Evolutionary conservation across 2,888 invertebrate species (phyloP), one percentile per base, ranked within the genome.

Genomic region (Orthonychiurus folsomi): DNA sequence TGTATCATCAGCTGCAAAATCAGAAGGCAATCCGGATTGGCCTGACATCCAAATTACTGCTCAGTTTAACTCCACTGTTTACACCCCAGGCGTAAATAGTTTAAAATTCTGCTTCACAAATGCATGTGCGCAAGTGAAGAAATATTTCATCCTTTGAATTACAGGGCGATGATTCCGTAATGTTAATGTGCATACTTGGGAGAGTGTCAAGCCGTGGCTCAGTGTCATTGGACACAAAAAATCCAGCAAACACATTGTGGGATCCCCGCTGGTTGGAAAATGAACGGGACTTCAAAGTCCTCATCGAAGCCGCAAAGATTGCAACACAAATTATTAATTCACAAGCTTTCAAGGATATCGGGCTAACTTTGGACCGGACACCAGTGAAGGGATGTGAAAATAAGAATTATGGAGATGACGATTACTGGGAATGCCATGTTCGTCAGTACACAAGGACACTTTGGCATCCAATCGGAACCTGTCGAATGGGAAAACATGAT

Each of bases 191-290:
- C 15, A 37, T 37, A 15, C 5, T 37, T 37, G 37, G 37, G 15
- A 5, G 37, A 37, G 37, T 37, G 5, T 37, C 15, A 37, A 37
- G 37, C 15, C 37, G 37, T 37, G 37, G 37, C 37, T 37, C 37
- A 37, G 15, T 37, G 9, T 37, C 37, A 37, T 15, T 37, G 15
- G 37, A 37, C 15, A 5, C 37, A 9, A 15, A 37, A 37, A 37
- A 37, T 37, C 9, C 15, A 5, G 15, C 15, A 15, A 37, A 37
- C 15, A 5, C 37, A 37, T 9, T 37, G 5, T 37, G 52, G 52
- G n/a, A 52, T 76, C 86, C 23, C 3, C 52, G n/a, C 3, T 52
- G 52, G 52, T 52, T 52, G 23, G 52, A 3, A 9, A 21, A 52
- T 21, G 52, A 52, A 9, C 20, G 23, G 5, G 52, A 52, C 5